Base-by-base conservation (phyloP, 2,797 vertebrate genomes). In the Bradypodion ventrale region DNA sequence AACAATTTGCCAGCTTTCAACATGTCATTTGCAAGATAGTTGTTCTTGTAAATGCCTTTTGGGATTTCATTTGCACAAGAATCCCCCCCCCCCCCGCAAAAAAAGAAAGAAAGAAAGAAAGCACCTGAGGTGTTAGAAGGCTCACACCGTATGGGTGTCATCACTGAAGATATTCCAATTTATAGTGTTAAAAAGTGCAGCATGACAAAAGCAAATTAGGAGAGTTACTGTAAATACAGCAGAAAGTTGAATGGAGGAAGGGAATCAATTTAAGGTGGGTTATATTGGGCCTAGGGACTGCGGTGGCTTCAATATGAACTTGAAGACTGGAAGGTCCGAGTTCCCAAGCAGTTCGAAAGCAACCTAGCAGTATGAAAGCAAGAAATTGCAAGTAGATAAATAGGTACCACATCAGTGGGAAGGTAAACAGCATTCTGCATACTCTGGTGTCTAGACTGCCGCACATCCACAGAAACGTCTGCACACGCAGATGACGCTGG, bases 161-260 rank as follows among this genome's bases (percentile, higher is more conserved):
- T 52, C 70, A 56, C 68, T n/a, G 32, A 87, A 2, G 65, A 44
- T 87, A 89, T 73, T 85, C 69, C 69, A 16, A 84, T 60, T 29
- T 60, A 59, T 63, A 80, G 85, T 91, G 69, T 84, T 84, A 83
- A 83, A 83, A 66, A 87, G 83, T 89, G 42, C 73, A 85, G 37
- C 35, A 25, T 8, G 85, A 78, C 12, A 83, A 87, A 83, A 88
- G 90, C 78, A 1, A 87, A 87, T 52, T 0, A 6, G 2, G 32
- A 87, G 83, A 85, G 76, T 12, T 15, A 0, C 40, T 84, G 9
- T 44, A 60, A 89, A 85, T 89, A 52, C 69, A 83, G 49, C 1
- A 46, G 35, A 46, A 7, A 76, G 46, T n/a, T 78, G 63, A 89
- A 85, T 82, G 52, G 70, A 74, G 32, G 56, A 0, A 77, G 9